These are phyloP conservation scores for Mayetiola destructor DNA, from an alignment of 2,888 invertebrate genomes.

Conservation along the genomic window DNA sequence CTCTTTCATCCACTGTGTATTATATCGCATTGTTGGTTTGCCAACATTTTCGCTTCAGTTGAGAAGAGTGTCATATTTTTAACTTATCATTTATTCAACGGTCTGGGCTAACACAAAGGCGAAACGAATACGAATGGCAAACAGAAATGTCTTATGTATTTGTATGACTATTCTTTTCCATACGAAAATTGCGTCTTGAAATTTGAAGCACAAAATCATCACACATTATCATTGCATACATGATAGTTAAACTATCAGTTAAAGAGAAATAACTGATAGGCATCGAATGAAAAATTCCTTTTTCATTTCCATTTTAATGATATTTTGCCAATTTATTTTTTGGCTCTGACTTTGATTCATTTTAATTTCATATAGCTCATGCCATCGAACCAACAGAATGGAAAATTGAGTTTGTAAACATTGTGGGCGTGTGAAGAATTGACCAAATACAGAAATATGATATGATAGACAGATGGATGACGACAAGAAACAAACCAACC, in stretches of 20 bases:
- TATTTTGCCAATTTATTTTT: neutral
- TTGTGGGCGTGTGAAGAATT: slow-evolving; percentile 5
- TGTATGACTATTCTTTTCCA: neutral
- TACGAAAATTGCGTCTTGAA: neutral
- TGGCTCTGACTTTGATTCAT: neutral
- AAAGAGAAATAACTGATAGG: neutral
- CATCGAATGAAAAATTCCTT: neutral
- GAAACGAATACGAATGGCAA: neutral
- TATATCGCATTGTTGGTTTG: no score
- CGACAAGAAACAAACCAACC: no score
- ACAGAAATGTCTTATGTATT: neutral
- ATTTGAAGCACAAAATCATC: neutral
- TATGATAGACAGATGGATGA: no score
- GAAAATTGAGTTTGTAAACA: neutral
- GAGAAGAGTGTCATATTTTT: no score
- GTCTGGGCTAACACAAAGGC: neutral
- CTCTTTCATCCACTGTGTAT: no score
- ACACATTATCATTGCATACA: neutral
- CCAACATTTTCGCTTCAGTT: no score
- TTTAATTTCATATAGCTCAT: neutral
- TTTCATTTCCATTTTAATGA: neutral
- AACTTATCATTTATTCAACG: no score
- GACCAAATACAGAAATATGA: no score
- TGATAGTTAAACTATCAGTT: no score
- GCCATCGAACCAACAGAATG: neutral